Percentiles rank a stretch among this genome's conserved stretches.
Evolutionary conservation across 2,113 vertebrate species (phyloP).

Genomic region (Gymnorhina tibicen): DNA sequence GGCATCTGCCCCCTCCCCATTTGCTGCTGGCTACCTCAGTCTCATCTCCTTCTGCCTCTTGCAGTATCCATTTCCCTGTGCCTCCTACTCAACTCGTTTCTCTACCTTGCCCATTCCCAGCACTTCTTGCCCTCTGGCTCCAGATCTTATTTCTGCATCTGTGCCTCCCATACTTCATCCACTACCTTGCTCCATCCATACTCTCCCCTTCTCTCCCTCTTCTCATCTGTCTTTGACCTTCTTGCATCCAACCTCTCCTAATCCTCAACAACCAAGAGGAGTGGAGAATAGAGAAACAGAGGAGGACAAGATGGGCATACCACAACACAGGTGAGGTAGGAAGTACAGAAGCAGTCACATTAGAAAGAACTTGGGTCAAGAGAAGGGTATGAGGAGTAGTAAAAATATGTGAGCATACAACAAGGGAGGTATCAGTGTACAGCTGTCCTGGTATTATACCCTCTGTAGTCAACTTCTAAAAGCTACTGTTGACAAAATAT

Average conservation of each 20-base stretch:
- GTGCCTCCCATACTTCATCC: background rate
- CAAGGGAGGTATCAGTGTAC: background rate
- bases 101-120: background rate
- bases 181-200: background rate
- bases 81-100: background rate
- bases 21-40: background rate
- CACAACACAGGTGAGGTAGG: background rate
- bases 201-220: background rate
- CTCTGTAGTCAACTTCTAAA: background rate
- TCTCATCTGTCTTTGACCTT: background rate
- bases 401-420: background rate
- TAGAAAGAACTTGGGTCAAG: background rate
- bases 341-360: background rate
- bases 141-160: background rate
- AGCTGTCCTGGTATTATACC: background rate
- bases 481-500: background rate
- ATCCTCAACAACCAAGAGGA: background rate
- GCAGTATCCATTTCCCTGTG: too few relatives aligned
- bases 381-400: background rate
- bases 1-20: background rate
- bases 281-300: rapidly evolving
- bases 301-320: background rate
- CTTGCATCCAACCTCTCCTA: background rate
- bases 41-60: background rate
- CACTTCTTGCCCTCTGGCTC: background rate